Evolutionary conservation across 2,797 vertebrate genomes (phyloP).

Genomic region (Anguilla megastoma): DNA sequence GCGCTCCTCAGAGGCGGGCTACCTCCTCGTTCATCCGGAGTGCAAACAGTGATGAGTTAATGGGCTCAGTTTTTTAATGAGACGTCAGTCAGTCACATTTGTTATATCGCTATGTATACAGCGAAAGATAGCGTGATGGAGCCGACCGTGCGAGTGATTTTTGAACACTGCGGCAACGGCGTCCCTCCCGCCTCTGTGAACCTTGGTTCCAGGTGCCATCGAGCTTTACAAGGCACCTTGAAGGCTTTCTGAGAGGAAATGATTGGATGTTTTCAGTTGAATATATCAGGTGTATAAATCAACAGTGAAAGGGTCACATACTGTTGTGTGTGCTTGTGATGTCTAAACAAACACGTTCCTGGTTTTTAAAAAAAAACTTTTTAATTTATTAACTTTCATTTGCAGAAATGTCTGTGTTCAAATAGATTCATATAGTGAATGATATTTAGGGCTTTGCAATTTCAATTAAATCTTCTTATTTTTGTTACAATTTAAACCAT

Average conservation of each 20-base stretch:
- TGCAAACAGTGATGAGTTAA: conserved; percentile 30
- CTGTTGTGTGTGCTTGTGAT: neutral
- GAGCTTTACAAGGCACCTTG: neutral
- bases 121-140: neutral
- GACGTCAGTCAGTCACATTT: conserved; percentile 14
- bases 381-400: neutral
- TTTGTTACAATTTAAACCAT: neutral
- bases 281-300: neutral
- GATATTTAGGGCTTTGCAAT: neutral
- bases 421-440: neutral
- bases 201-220: neutral
- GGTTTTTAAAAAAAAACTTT: neutral
- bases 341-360: neutral
- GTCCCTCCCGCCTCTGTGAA: neutral
- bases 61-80: neutral
- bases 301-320: neutral
- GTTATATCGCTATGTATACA: conserved; percentile 9
- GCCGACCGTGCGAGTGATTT: neutral
- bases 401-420: neutral
- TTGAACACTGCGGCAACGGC: neutral
- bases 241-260: neutral
- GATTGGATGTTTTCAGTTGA: neutral
- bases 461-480: neutral
- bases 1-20: conserved; percentile 6
- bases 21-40: neutral